Conservation (phyloP, 2,113 vertebrate genomes). For the Rafetus swinhoei region DNA sequence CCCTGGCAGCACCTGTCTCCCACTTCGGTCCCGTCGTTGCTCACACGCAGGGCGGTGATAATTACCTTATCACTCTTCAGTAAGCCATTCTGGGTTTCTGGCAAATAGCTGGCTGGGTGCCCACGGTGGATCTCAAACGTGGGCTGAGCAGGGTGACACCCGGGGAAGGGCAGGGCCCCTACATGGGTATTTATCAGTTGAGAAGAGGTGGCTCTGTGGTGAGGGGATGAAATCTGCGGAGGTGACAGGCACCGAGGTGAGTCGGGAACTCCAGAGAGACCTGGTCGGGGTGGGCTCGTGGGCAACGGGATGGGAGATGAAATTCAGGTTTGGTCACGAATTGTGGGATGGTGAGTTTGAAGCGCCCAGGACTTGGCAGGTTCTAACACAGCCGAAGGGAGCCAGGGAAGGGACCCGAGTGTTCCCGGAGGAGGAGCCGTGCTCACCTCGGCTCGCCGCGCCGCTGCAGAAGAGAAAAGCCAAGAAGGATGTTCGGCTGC, state of each 20-base stretch:
- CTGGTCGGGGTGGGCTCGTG: not conserved
- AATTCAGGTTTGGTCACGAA: not conserved
- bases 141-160: not conserved
- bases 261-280: not conserved
- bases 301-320: not conserved
- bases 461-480: not conserved
- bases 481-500: not conserved
- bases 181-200: not conserved
- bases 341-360: not conserved
- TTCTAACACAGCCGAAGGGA: not conserved
- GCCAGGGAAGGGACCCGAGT: not conserved
- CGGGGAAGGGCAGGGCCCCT: not conserved
- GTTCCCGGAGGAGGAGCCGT: not conserved
- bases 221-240: not conserved
- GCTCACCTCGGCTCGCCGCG: not conserved
- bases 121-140: not conserved
- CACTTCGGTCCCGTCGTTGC: no score
- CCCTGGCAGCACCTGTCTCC: not conserved
- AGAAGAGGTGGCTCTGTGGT: not conserved
- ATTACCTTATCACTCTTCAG: not conserved
- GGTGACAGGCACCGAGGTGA: not conserved
- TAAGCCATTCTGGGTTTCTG: rapidly evolving
- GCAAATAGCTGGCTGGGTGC: not conserved
- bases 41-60: not conserved
- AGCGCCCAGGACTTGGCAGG: not conserved